A percentile compares a stretch with the other conserved stretches of the same genome.
phyloP scores from a whole-genome alignment of 2,797 vertebrate species.

The Gila robusta region DNA sequence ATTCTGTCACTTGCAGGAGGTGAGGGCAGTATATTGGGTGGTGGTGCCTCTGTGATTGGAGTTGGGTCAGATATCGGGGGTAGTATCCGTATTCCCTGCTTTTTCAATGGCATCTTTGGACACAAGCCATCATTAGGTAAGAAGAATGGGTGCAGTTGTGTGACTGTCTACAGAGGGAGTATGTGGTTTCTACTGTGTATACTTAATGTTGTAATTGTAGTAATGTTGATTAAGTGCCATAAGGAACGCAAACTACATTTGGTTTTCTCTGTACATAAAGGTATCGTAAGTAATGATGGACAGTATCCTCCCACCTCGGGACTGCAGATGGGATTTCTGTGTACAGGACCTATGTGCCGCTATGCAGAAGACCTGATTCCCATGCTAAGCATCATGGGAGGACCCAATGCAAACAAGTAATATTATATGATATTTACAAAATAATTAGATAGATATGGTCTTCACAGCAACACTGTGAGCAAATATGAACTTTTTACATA shows the following conservation, averaged over 20 bases:
- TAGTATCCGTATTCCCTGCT: slow-evolving; percentile 92
- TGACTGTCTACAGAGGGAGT: neutral
- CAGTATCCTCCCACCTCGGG: slow-evolving; percentile 81
- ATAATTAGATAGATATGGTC: neutral
- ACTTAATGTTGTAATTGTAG: neutral
- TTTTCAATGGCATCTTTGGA: slow-evolving; percentile 92
- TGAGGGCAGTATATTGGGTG: slow-evolving; percentile 85
- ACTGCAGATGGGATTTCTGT: slow-evolving; percentile 76
- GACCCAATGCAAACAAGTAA: slow-evolving; percentile 81
- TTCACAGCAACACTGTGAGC: neutral
- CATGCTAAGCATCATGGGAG: slow-evolving; percentile 89
- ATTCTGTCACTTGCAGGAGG: slow-evolving; percentile 78
- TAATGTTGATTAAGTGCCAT: neutral
- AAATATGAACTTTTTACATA: neutral
- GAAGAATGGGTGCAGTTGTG: neutral
- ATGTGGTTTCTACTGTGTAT: neutral
- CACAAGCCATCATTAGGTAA: slow-evolving; percentile 90
- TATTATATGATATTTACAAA: neutral
- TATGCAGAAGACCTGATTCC: slow-evolving; percentile 89
- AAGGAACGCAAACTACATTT: neutral
- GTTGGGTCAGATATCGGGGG: slow-evolving; percentile 91
- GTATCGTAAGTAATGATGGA: slow-evolving; percentile 85
- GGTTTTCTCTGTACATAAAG: slow-evolving; percentile 68
- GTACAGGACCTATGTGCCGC: slow-evolving; percentile 91
- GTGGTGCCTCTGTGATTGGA: slow-evolving; percentile 85